phyloP scores from a whole-genome alignment of 2,113 vertebrate genomes.

The Pseudorhombus dupliciocellatus region DNA sequence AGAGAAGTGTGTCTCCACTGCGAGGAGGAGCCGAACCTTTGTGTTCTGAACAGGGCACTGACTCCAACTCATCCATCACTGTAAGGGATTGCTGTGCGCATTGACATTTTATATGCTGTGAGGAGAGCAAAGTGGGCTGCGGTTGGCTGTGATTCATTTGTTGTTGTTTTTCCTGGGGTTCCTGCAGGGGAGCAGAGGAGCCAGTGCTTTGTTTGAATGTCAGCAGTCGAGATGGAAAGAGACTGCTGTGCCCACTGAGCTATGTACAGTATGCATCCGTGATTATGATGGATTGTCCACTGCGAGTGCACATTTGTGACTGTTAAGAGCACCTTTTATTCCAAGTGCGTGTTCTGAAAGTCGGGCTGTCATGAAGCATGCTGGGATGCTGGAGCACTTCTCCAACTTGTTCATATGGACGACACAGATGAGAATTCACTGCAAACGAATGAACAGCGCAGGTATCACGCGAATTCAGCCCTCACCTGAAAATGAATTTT shows the following conservation, averaged over 20 bases:
- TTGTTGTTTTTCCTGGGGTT: constrained; percentile 71
- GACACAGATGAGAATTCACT: constrained; percentile 7
- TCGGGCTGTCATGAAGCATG: constrained; percentile 27
- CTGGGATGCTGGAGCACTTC: constrained; percentile 26
- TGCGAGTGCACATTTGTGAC: constrained; percentile 60
- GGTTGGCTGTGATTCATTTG: constrained; percentile 70
- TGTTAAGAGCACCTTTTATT: constrained; percentile 64
- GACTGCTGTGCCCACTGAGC: constrained; percentile 65
- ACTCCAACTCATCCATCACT: constrained; percentile 69
- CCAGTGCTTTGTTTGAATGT: constrained; percentile 74
- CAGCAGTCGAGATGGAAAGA: constrained; percentile 62
- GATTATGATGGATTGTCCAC: constrained; percentile 70
- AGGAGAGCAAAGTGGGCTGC: constrained; percentile 67
- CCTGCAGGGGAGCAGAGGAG: constrained; percentile 63
- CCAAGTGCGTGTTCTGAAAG: constrained; percentile 51
- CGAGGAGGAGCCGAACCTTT: constrained; percentile 48
- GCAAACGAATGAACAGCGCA: background rate
- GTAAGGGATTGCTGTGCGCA: constrained; percentile 64
- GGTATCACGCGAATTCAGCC: constrained; percentile 29
- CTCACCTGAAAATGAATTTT: background rate
- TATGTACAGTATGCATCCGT: constrained; percentile 58
- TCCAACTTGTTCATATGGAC: constrained; percentile 22
- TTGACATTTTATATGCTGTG: constrained; percentile 75
- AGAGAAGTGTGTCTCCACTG: constrained; percentile 45
- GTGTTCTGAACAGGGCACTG: constrained; percentile 44